Evolutionary conservation across 1,140 invertebrate species (phyloP), one percentile per base, ranked within the genome.

Genomic region (Lordiphosa mommai): DNA sequence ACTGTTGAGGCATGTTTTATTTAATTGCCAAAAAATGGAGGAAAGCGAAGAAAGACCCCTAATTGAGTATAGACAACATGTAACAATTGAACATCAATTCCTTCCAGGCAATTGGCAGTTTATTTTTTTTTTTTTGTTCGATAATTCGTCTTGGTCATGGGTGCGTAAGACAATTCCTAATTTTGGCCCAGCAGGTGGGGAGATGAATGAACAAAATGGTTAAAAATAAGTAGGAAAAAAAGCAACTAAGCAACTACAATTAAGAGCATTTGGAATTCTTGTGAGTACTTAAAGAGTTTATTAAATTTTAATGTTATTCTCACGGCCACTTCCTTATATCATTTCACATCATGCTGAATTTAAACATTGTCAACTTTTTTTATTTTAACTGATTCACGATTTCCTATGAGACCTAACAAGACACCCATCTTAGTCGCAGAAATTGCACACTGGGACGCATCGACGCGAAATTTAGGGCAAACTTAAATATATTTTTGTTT

Each of bases 1-100:
- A 65, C 49, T 47, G 60, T 55, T 60, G 71, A 46, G 49, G 61
- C 74, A 80, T 80, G 74, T 80, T 80, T 80, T 82, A 82, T 80
- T 80, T 80, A 80, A 80, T 80, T 80, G 74, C 74, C 74, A 74
- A 51, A 38, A 64, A 73, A 63, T 34, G 55, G 43, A 36, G 44
- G 49, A 49, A 61, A 33, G 47, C 48, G 61, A 57, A 56, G 57
- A 63, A 29, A 46, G 38, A n/a, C 17, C 64, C 44, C 20, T 58
- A 80, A 49, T 61, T 44, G 60, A 49, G 56, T 55, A 57, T 34
- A 46, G 27, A 12, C 17, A 41, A 73, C 69, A 80, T 79, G 63
- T 59, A 59, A 59, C 58, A 52, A 53, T 59, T 55, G 5, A 79
- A 64, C 34, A 72, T 64, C 49, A 56, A 63, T 57, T 37, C 29